Percentiles rank a stretch among this genome's conserved stretches.
These are phyloP conservation scores for Lophura nycthemera DNA, from an alignment of 2,113 vertebrate genomes.

Conservation along the genomic window DNA sequence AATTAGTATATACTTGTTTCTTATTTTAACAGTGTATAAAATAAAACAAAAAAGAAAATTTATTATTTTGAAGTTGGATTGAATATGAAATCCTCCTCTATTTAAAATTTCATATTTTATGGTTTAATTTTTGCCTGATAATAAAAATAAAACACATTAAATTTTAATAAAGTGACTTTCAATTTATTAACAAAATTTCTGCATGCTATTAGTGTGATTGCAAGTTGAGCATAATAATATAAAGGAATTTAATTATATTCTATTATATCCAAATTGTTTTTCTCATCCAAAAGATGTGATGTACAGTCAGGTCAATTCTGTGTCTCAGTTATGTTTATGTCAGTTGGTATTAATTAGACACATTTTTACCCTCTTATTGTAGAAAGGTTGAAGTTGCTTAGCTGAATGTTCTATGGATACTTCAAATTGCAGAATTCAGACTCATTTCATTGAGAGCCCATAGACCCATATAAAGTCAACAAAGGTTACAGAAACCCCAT, in stretches of 20 bases:
- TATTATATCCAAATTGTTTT: neutral
- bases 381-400: neutral
- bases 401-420: neutral
- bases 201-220: neutral
- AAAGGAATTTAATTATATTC: neutral
- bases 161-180: constrained; percentile 27
- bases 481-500: neutral
- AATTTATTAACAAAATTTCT: neutral
- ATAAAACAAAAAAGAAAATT: neutral
- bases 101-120: neutral
- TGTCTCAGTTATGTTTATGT: neutral
- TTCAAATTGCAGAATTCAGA: neutral
- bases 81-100: neutral
- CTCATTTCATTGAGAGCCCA: neutral
- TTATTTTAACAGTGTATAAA: neutral
- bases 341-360: neutral
- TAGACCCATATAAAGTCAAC: neutral
- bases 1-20: neutral
- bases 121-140: constrained; percentile 5
- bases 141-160: neutral
- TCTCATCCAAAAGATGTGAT: neutral
- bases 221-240: neutral
- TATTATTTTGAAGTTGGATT: neutral
- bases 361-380: neutral
- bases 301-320: neutral